A percentile compares a stretch with the other conserved stretches of the same genome.
Evolutionary conservation across 2,797 vertebrate species (phyloP).

Genomic region (Chaetophractus vellerosus): DNA sequence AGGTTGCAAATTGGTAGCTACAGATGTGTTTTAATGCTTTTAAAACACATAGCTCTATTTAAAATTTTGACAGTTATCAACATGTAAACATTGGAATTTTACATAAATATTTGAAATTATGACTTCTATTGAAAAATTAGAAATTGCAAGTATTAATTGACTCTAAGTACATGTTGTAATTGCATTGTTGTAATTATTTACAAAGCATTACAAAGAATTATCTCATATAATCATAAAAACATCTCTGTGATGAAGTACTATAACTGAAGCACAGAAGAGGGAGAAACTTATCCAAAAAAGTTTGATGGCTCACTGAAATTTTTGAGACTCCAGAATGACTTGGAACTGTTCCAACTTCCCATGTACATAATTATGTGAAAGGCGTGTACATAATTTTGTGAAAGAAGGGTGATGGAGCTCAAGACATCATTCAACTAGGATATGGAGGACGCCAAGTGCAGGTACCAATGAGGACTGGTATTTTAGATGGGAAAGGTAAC

Average conservation of each 20-base stretch:
- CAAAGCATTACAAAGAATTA: background rate
- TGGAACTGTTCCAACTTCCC: background rate
- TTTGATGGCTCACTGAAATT: background rate
- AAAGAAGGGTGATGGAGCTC: background rate
- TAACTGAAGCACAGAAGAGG: background rate
- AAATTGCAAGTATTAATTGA: background rate
- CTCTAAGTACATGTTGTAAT: background rate
- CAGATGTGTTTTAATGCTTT: background rate
- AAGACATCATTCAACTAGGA: background rate
- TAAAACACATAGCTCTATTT: background rate
- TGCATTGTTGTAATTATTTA: background rate
- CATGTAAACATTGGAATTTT: background rate
- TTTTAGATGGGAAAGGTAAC: background rate
- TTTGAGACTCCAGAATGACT: background rate
- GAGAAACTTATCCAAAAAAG: background rate
- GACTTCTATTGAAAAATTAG: constrained; percentile 1
- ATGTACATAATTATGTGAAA: too few species aligned
- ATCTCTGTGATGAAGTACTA: background rate
- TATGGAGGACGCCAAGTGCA: background rate
- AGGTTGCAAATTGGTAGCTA: background rate
- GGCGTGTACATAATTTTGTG: background rate
- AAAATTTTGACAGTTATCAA: background rate
- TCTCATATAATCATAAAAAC: background rate
- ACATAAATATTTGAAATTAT: constrained; percentile 14
- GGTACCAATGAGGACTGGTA: background rate